phyloP scores from a whole-genome alignment of 2,113 vertebrate genomes.

The Collichthys lucidus region DNA sequence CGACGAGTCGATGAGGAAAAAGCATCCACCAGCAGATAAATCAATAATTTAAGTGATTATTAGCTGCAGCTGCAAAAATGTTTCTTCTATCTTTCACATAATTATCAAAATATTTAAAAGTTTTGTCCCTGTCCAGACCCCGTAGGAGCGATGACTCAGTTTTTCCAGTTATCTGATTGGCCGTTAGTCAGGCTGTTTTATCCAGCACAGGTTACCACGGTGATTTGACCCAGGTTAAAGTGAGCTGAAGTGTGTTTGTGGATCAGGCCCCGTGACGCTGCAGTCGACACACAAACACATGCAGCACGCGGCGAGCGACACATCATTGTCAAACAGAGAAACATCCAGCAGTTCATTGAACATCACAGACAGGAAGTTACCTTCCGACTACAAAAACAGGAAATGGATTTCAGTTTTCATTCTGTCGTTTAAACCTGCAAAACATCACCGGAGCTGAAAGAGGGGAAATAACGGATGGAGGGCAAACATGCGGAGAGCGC shows the following conservation, averaged over 20 bases:
- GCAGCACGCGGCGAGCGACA: conserved; percentile 27
- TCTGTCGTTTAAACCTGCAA: conserved; percentile 5
- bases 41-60: too few relatives aligned
- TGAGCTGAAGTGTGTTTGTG: not conserved
- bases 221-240: not conserved
- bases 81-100: too few relatives aligned
- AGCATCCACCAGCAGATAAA: too few relatives aligned
- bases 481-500: conserved; percentile 8
- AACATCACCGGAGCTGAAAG: conserved; percentile 10
- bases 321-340: conserved; percentile 17
- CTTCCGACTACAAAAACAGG: not conserved
- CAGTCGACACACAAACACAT: conserved; percentile 16
- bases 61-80: too few relatives aligned
- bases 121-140: not conserved
- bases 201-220: not conserved
- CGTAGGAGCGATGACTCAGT: too few relatives aligned
- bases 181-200: not conserved
- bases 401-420: not conserved
- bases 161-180: not conserved
- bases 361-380: not conserved
- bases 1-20: too few relatives aligned
- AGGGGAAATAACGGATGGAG: not conserved
- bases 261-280: not conserved
- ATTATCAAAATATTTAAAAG: too few relatives aligned
- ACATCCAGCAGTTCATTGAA: conserved; percentile 29